Evolutionary conservation across 2,113 vertebrate species (phyloP), one percentile per base, ranked within the genome.

Genomic region (Xenotilapia flavipinnis): DNA sequence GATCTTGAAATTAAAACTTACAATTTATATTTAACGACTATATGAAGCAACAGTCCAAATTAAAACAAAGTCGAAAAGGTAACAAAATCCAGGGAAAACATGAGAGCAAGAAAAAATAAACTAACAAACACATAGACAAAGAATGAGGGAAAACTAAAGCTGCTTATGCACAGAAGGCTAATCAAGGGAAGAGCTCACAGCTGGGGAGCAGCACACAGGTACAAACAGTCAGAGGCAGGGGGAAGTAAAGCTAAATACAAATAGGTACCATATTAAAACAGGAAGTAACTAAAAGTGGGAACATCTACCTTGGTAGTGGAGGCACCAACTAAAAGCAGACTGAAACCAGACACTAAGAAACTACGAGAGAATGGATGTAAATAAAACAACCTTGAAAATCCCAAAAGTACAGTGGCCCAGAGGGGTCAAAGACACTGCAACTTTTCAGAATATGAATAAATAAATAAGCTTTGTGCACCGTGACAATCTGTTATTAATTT

Each of bases 21-120:
- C 2, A 19, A 0, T n/a, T 2, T 36, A 36, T 36, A 0, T 36
- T 62, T n/a, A 36, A n/a, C 1, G 0, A 36, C 1, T 68, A 13
- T 21, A 21, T 2, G 19, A 68, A 8, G 62, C n/a, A 40, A 0
- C 19, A 13, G 4, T 68, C 19, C 33, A 68, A 38, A 68, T 12
- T 33, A 19, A 33, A 62, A 36, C 28, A 33, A 62, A 62, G 17
- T 36, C 17, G 0, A n/a, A 62, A 65, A 40, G 10, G 6, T 68
- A 68, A 68, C 62, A 65, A 38, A 68, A 68, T 40, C 33, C 62
- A 68, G 33, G 0, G 33, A 68, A 68, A 68, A n/a, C 11, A 21
- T 0, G 9, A 65, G 33, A 65, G 60, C 62, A 68, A 13, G 33
- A 0, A 68, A 58, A 21, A 1, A 6, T 7, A 38, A 38, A 13